Base-by-base conservation (phyloP, 2,888 invertebrate species). In the Lycophotia porphyrea region DNA sequence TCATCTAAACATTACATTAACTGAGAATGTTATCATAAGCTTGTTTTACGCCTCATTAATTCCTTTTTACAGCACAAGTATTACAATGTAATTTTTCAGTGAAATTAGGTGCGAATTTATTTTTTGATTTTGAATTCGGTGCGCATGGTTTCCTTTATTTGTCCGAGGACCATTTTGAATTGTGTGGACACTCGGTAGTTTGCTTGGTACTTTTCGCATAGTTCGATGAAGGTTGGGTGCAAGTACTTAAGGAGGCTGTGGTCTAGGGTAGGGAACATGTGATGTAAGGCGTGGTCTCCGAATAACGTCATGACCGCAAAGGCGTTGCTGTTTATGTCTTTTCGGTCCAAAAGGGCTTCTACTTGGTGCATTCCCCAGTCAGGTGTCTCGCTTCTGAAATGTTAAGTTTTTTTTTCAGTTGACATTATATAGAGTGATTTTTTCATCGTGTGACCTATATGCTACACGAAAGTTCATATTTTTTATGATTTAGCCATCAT, bases 331-430 rank as follows among this genome's bases (percentile, higher is more conserved):
- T 97, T 97, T 44, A 98, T 94, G 75, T 98, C 97, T 21, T 96
- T 95, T 70, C 98, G 96, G 90, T 98, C 98, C 78, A 97, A 96
- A 0, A 98, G 97, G 0, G 98, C 97, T 90, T 98, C 98, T 73
- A 98, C 90, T 93, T 98, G 98, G 87, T 97, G 97, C 21, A 98
- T 93, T 1, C 98, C 98, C 98, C 98, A 98, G 89, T 98, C 98
- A n/a, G 96, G 92, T 13, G 91, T 93, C 73, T 88, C 88, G 44
- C 84, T 90, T 71, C 94, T 93, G 91, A 39, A 88, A 89, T 21
- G 61, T 47, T 15, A 4, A 8, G 0, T 27, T 60, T 49, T 47
- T 47, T n/a, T 42, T 34, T 7, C 13, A 61, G 13, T 49, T 44
- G 2, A 9, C 11, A 75, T 24, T n/a, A 13, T 21, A 39, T 1